Base-by-base conservation (phyloP, 2,797 vertebrate genomes). In the Podarcis lilfordi region DNA sequence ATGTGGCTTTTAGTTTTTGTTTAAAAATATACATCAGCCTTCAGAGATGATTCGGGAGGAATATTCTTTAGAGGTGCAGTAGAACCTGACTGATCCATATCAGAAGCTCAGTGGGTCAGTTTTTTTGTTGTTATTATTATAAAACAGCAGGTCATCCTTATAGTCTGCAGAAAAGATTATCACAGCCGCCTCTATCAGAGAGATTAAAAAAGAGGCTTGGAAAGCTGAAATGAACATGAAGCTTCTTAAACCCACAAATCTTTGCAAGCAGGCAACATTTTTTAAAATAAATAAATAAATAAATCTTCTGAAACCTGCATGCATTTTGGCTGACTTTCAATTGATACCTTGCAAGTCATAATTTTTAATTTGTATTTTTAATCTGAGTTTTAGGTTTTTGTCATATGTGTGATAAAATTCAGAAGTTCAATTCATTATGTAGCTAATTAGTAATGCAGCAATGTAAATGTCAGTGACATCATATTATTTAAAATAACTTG, bases 331-430 rank as follows among this genome's bases (percentile, higher is more conserved):
- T 80, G 55, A 37, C 74, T 72, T 79, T 80, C 13, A 77, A 43
- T 79, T 88, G 82, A 9, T 88, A 61, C 40, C 11, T 43, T 64
- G 74, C 45, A 79, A 23, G 32, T 84, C 25, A 9, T 83, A 50
- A 66, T 88, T 82, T 74, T 82, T 66, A 75, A 77, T 88, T 88
- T 74, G 6, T 21, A 82, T 68, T 83, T 82, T 45, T 83, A 37
- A 10, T 83, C 6, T 83, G 74, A 88, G 61, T 29, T 83, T 55
- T 78, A 71, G 21, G 25, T n/a, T 59, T 80, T 80, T 7, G 8
- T 80, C 29, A 19, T 45, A 84, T 64, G 13, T 32, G 69, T 80
- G 66, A 71, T 27, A 64, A 61, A 71, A 85, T 85, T 66, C 50
- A 80, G 50, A 66, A 61, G 35, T 66, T 80, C 35, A 88, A 7